Base-by-base conservation (phyloP, 2,797 vertebrate genomes). In the Acropternis orthonyx region DNA sequence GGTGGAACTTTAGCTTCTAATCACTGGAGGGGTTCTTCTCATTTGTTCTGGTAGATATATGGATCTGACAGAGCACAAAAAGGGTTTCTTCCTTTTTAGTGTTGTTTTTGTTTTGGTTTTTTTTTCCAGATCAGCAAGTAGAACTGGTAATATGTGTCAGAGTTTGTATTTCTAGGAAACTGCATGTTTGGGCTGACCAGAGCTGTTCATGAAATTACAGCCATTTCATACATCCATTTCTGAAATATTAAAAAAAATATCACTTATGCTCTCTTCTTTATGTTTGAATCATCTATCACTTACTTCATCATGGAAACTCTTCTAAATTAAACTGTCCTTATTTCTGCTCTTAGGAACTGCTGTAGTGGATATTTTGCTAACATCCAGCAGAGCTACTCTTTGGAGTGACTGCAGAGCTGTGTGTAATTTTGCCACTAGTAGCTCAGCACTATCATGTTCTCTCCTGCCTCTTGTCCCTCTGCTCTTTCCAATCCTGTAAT, bases 391-490 rank as follows among this genome's bases (percentile, higher is more conserved):
- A 55, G 34, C 44, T 56, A 55, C 34, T 3, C 56, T 81, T 27
- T 32, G 2, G 2, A 80, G 36, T 34, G 43, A 75, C 85, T 76
- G 67, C 41, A 61, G 80, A 80, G 43, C 69, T 83, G 27, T 68
- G 41, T 44, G 26, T 36, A 84, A 69, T 92, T 89, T 91, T 91
- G 76, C 62, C 74, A 75, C 46, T 39, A 69, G 89, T 69, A 90
- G 52, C 56, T 85, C 49, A 4, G n/a, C 62, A 78, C 72, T 85
- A 32, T 39, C 59, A 9, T 15, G 6, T 89, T 95, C 87, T 79
- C 63, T 88, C 66, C 89, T 92, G 87, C 69, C 51, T 95, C 91
- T 69, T 88, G 95, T 95, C 75, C 92, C 85, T 94, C 76, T 94
- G 89, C 83, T 88, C 89, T 56, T 92, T 88, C 76, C 67, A 91